Conservation (phyloP, 1,140 invertebrate species). For the Teleogryllus occipitalis region DNA sequence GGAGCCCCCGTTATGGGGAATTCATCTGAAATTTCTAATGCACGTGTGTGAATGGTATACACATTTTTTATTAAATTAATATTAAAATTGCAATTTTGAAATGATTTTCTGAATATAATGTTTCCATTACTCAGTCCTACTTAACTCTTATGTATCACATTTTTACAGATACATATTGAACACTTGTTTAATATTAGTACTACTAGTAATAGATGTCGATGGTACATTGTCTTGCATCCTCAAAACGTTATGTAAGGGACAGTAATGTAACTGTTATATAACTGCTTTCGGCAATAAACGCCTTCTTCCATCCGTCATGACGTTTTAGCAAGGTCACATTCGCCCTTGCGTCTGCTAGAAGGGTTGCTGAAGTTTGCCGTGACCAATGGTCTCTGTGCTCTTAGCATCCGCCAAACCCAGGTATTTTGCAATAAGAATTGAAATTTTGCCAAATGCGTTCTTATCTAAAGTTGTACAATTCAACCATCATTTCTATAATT, state of each 20-base stretch:
- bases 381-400: background rate
- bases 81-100: no score
- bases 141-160: no score
- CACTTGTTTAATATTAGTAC: no score
- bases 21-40: no score
- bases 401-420: background rate
- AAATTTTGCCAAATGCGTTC: background rate
- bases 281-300: background rate
- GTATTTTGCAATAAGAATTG: background rate
- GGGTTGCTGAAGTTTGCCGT: background rate
- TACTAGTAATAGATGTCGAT: background rate
- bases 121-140: no score
- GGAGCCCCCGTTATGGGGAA: no score
- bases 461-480: background rate
- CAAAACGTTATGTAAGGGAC: background rate
- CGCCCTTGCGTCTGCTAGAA: background rate
- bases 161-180: no score
- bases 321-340: background rate
- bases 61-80: no score
- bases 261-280: background rate
- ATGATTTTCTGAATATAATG: no score
- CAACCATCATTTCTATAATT: background rate
- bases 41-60: no score
- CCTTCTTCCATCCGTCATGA: background rate
- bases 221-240: background rate